Percentiles rank a stretch among this genome's conserved stretches.
phyloP scores from a whole-genome alignment of 2,113 vertebrate species.

The Sorex fumeus region DNA sequence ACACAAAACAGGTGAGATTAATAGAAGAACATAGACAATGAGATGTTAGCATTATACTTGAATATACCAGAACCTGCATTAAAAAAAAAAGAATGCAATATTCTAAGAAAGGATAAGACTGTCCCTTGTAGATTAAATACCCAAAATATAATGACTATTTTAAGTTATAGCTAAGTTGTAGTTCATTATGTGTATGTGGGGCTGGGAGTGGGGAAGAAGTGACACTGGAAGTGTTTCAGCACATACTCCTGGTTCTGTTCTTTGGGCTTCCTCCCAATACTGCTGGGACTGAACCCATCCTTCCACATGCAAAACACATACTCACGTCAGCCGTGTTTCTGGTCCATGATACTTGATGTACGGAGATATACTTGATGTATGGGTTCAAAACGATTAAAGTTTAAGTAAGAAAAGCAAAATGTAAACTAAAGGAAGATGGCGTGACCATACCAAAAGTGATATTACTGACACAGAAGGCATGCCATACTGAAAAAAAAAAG shows the following conservation, averaged over 20 bases:
- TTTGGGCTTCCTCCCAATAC: too few relatives aligned
- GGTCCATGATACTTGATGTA: too few relatives aligned
- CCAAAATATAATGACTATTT: neutral
- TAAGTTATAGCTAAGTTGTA: neutral
- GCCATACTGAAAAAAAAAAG: neutral
- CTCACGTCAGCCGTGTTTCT: too few relatives aligned
- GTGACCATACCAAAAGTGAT: neutral
- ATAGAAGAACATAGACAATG: neutral
- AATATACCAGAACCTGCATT: neutral
- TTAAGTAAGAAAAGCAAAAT: neutral
- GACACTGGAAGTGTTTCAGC: too few relatives aligned
- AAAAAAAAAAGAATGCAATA: neutral
- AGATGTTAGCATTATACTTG: too few relatives aligned
- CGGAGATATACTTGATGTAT: neutral
- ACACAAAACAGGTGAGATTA: neutral
- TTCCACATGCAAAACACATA: too few relatives aligned
- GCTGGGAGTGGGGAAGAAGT: too few relatives aligned
- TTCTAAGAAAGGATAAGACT: neutral
- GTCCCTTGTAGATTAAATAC: neutral
- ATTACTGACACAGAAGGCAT: fast-evolving
- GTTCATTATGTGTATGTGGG: too few relatives aligned
- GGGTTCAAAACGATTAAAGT: neutral
- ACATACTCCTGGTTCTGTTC: too few relatives aligned
- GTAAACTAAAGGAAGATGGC: neutral
- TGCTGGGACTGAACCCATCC: too few relatives aligned